phyloP scores from a whole-genome alignment of 2,113 vertebrate species.

The Sula dactylatra region DNA sequence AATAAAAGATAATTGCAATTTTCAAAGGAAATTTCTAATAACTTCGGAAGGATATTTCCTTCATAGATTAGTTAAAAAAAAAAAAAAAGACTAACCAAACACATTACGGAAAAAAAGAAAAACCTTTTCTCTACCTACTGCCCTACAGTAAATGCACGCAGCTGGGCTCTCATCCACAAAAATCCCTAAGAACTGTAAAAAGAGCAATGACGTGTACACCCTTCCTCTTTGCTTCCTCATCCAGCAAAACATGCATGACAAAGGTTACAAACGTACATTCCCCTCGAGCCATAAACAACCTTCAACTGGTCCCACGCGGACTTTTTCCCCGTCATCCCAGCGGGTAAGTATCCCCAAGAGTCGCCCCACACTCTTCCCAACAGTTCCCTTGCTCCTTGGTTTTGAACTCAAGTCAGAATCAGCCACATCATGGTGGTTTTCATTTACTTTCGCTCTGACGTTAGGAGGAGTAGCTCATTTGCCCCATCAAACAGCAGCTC shows the following conservation, averaged over 20 bases:
- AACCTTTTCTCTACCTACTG: neutral
- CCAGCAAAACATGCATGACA: too few relatives aligned
- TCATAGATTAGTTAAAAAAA: neutral
- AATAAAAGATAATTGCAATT: neutral
- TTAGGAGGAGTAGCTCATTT: neutral
- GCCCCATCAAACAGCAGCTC: neutral
- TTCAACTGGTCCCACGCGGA: rapidly evolving
- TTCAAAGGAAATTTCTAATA: neutral
- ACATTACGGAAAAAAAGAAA: too few relatives aligned
- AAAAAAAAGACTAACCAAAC: too few relatives aligned
- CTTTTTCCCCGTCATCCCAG: neutral
- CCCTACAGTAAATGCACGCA: too few relatives aligned
- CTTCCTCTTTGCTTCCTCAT: neutral
- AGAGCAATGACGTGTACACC: rapidly evolving
- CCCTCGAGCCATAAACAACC: neutral
- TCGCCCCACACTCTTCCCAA: rapidly evolving
- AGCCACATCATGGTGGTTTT: neutral
- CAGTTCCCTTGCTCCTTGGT: neutral
- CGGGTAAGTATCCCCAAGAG: neutral
- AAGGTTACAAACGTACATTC: rapidly evolving
- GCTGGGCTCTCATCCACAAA: neutral
- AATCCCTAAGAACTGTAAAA: rapidly evolving
- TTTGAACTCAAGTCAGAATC: neutral
- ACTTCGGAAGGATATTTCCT: neutral
- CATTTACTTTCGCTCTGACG: too few relatives aligned